A percentile compares a stretch with the other conserved stretches of the same genome.
phyloP scores from a whole-genome alignment of 2,888 invertebrate species.

The Drosophila fulvimacula region DNA sequence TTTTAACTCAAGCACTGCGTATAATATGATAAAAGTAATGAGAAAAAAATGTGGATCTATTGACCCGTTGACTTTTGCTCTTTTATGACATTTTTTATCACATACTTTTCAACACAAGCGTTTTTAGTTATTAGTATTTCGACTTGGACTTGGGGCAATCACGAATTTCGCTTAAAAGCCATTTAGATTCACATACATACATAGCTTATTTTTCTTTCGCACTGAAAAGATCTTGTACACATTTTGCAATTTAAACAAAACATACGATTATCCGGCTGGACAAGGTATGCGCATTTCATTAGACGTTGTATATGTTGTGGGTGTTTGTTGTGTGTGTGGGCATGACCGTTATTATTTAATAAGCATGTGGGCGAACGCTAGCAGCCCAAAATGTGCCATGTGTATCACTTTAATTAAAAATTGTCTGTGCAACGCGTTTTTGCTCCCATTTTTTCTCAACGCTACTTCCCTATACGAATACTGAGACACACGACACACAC shows the following conservation, averaged over 20 bases:
- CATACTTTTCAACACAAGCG: background rate
- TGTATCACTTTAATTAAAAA: constrained; percentile 61
- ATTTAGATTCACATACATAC: too few species aligned
- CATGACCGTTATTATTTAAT: constrained; percentile 66
- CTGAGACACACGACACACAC: constrained; percentile 7
- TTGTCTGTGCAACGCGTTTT: constrained; percentile 46
- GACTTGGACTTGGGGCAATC: background rate
- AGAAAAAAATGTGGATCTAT: background rate
- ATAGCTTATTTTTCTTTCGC: constrained; percentile 1
- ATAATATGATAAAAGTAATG: background rate
- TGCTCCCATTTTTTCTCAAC: constrained; percentile 45
- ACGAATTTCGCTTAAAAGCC: background rate
- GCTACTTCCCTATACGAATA: constrained; percentile 13
- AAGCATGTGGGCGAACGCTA: constrained; percentile 60
- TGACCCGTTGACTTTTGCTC: background rate
- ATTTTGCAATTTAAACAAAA: constrained; percentile 37
- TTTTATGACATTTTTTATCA: background rate
- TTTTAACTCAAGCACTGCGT: background rate
- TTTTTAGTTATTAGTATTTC: too few species aligned
- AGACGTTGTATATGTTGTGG: constrained; percentile 11
- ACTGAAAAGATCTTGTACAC: constrained; percentile 20
- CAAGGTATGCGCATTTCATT: background rate
- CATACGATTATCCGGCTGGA: constrained; percentile 17
- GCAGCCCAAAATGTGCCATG: constrained; percentile 40
- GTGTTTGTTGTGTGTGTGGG: constrained; percentile 39